phyloP scores from a whole-genome alignment of 2,113 vertebrate species.

The Gracilinanus agilis region DNA sequence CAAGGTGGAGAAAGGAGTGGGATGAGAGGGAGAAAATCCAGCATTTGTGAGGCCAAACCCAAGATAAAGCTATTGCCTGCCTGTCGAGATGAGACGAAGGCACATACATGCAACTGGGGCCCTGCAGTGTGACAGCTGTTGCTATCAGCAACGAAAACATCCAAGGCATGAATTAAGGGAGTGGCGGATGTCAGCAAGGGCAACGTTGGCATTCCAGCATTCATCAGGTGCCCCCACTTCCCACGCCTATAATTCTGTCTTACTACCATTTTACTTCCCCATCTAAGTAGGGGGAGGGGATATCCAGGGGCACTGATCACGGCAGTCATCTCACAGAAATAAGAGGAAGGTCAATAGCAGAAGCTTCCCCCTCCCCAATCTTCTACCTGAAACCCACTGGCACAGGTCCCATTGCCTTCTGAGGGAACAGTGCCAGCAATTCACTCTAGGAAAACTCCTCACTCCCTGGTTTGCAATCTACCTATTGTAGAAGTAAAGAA shows the following conservation, averaged over 20 bases:
- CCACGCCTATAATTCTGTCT: neutral
- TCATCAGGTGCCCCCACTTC: neutral
- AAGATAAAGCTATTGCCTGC: neutral
- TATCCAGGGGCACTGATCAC: neutral
- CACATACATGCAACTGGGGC: neutral
- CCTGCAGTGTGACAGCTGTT: neutral
- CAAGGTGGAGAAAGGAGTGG: constrained; percentile 16
- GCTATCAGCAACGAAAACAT: neutral
- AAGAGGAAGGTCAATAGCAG: neutral
- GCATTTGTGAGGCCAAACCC: neutral
- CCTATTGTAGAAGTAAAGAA: neutral
- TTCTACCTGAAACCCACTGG: neutral
- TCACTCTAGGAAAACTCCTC: neutral
- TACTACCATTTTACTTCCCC: neutral
- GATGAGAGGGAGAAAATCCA: constrained; percentile 40
- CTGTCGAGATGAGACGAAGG: neutral
- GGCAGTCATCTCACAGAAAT: neutral
- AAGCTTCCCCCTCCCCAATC: neutral
- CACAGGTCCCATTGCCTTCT: neutral
- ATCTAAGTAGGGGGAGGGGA: neutral
- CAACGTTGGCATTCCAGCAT: neutral
- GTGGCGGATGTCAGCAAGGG: neutral
- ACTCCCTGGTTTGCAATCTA: neutral
- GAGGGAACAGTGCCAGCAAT: neutral
- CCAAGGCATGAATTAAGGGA: neutral